phyloP scores from a whole-genome alignment of 53 echinoderm and acorn worm genomes.

The Patiria pectinifera region DNA sequence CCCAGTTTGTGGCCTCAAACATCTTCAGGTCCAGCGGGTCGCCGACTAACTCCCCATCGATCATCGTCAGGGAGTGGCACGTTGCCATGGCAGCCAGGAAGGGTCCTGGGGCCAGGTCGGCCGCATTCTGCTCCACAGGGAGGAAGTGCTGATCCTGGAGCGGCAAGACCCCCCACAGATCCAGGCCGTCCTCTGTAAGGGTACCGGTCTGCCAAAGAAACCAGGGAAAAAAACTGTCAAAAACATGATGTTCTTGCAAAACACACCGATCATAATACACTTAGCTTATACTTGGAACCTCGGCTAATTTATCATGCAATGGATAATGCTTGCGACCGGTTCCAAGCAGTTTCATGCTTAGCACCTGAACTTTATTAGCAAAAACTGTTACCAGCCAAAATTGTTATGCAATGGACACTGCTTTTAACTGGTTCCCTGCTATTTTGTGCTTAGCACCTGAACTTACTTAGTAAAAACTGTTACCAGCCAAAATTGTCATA shows the following conservation, averaged over 20 bases:
- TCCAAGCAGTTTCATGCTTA: no score
- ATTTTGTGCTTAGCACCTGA: no score
- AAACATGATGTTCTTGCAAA: not conserved
- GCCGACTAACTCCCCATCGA: conserved; percentile 87
- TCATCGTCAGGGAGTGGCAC: conserved; percentile 91
- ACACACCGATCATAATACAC: no score
- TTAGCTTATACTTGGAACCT: no score
- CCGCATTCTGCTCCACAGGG: conserved; percentile 74
- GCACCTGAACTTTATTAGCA: no score
- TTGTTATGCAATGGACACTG: no score
- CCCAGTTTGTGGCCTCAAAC: conserved; percentile 98
- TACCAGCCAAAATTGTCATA: no score
- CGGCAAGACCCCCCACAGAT: conserved; percentile 93
- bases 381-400: no score
- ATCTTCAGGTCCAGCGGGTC: conserved; percentile 99
- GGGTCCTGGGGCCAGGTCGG: conserved; percentile 83
- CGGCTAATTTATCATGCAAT: no score
- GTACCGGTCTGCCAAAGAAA: conserved; percentile 83
- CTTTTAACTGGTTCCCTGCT: no score
- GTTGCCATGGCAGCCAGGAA: conserved; percentile 96
- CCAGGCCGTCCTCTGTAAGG: conserved; percentile 93
- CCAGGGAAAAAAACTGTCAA: not conserved
- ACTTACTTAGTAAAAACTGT: no score
- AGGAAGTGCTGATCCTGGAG: conserved; percentile 84
- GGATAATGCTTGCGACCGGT: no score